Conservation (phyloP, 2,888 invertebrate species). For the Adineta ricciae region DNA sequence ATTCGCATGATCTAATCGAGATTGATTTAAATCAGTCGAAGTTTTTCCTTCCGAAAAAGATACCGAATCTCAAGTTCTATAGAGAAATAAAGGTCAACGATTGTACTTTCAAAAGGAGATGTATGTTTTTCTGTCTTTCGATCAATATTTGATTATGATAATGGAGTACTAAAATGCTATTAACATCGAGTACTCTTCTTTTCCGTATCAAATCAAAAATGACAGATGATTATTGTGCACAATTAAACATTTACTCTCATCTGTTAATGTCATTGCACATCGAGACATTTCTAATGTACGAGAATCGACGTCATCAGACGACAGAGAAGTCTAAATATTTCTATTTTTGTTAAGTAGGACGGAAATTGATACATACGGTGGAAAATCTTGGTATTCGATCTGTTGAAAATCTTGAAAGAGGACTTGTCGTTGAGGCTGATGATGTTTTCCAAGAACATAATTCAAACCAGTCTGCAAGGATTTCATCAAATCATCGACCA, state of each 20-base stretch:
- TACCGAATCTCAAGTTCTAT: no score
- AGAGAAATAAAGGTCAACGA: no score
- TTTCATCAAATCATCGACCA: constrained; percentile 14
- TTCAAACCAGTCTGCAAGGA: neutral
- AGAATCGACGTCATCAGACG: no score
- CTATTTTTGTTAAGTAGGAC: no score
- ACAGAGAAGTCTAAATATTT: no score
- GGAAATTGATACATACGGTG: neutral
- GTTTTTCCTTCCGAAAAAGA: no score
- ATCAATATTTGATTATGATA: neutral
- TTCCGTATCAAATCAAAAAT: neutral
- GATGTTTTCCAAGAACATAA: constrained; percentile 3
- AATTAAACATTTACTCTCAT: neutral
- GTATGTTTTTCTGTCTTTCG: no score
- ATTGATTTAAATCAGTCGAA: no score
- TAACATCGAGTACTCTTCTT: neutral
- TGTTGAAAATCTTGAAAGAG: constrained; percentile 19
- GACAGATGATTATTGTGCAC: neutral
- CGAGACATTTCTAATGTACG: neutral
- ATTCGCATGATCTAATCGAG: no score
- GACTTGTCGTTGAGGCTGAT: constrained; percentile 14
- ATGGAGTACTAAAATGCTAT: neutral
- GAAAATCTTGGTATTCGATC: constrained; percentile 19
- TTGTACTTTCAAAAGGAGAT: no score
- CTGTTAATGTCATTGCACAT: neutral